A percentile compares a stretch with the other conserved stretches of the same genome.
Evolutionary conservation across 1,140 invertebrate species (phyloP).

Genomic region (Agrilus planipennis): DNA sequence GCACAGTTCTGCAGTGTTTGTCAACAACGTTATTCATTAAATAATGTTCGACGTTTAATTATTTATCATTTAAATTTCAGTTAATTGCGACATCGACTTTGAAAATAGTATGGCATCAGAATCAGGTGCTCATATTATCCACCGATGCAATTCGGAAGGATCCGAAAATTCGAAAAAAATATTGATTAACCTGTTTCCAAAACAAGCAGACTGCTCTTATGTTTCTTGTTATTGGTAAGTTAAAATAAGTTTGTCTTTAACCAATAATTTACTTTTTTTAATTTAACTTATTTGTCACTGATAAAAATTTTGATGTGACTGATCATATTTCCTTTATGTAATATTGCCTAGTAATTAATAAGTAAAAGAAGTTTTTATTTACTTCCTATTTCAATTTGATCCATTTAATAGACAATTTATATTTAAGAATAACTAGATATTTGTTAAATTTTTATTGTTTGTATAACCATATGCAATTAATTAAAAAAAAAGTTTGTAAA

Average conservation of each 20-base stretch:
- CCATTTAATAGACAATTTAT: too few species aligned
- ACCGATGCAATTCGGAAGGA: conserved; percentile 17
- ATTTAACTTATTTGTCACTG: conserved; percentile 1
- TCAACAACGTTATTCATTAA: too few species aligned
- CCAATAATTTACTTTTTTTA: conserved; percentile 4
- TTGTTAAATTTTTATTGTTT: too few species aligned
- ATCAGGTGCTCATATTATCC: conserved; percentile 9
- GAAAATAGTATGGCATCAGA: conserved; percentile 12
- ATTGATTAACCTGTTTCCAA: conserved; percentile 39
- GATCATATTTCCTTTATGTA: background rate
- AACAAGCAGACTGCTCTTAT: conserved; percentile 52
- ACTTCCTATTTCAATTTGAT: conserved; percentile 2
- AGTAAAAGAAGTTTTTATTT: background rate
- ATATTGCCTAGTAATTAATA: background rate
- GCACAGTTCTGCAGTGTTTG: too few species aligned
- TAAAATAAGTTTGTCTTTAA: conserved; percentile 9
- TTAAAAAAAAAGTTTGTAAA: too few species aligned
- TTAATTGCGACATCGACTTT: too few species aligned
- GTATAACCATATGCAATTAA: too few species aligned
- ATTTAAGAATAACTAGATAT: too few species aligned
- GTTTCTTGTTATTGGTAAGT: conserved; percentile 57
- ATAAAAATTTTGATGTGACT: background rate
- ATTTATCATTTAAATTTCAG: too few species aligned
- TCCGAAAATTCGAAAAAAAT: conserved; percentile 22
- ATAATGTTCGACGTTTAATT: too few species aligned